Percentiles rank a stretch among this genome's conserved stretches.
Conservation (phyloP, 2,888 invertebrate species). For the Lordiphosa fenestrarum region DNA sequence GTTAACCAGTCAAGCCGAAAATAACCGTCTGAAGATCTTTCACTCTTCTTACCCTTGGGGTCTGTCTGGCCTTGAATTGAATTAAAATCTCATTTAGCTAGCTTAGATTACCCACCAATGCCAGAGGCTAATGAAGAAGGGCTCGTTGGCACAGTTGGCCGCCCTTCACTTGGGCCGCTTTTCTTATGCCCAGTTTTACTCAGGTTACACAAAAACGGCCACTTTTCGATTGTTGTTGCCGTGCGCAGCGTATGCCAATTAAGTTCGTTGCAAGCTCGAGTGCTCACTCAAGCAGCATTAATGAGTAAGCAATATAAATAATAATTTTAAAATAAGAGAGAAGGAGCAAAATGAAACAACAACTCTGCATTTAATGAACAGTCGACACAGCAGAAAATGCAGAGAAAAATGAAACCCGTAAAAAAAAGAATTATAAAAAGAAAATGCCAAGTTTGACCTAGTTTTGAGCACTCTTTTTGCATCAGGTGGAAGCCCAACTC, state of each 20-base stretch:
- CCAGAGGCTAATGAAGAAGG: conserved; percentile 41
- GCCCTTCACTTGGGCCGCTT: neutral
- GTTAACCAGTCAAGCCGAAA: conserved; percentile 31
- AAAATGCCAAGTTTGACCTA: conserved; percentile 35
- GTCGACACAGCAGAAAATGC: conserved; percentile 4
- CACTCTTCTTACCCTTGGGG: conserved; percentile 14
- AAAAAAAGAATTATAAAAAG: neutral
- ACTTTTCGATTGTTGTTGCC: conserved; percentile 36
- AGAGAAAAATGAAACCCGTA: neutral
- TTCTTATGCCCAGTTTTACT: conserved; percentile 4
- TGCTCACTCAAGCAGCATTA: conserved; percentile 33
- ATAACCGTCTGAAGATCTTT: conserved; percentile 17
- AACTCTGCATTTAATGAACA: neutral
- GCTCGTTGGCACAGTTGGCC: conserved; percentile 7
- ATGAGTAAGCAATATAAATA: conserved; percentile 55
- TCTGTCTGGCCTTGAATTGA: conserved; percentile 64
- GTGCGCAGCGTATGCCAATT: conserved; percentile 39
- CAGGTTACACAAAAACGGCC: conserved; percentile 22
- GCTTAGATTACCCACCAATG: conserved; percentile 25
- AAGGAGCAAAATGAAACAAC: conserved; percentile 10
- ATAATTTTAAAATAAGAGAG: conserved; percentile 50
- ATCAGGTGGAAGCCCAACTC: neutral
- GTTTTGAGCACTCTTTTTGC: conserved; percentile 17
- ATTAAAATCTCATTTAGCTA: conserved; percentile 74
- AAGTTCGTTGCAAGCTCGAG: conserved; percentile 12